Conservation (phyloP, 1,140 invertebrate species). For the Babylonia areolata region DNA sequence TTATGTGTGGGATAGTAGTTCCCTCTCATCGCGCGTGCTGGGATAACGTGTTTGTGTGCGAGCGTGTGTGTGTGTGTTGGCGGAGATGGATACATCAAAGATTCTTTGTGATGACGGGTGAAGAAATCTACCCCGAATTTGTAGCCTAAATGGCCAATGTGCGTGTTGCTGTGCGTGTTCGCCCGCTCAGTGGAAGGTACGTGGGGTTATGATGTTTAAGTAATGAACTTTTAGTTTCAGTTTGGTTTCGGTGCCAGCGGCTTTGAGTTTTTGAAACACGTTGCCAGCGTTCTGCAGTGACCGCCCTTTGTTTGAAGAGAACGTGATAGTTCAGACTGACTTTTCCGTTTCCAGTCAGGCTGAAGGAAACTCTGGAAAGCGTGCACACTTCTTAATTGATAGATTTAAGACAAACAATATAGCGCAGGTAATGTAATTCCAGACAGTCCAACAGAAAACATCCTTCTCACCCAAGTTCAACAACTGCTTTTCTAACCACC, state of each 20-base stretch:
- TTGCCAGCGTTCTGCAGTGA: neutral
- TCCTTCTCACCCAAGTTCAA: too few relatives aligned
- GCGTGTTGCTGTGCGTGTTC: slow-evolving; percentile 55
- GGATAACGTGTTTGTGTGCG: neutral
- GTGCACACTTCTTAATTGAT: too few relatives aligned
- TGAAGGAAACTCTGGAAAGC: too few relatives aligned
- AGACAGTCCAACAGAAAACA: too few relatives aligned
- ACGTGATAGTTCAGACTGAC: too few relatives aligned
- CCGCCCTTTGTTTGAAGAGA: neutral
- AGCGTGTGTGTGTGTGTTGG: neutral
- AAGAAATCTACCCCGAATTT: neutral
- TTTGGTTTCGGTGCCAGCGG: neutral
- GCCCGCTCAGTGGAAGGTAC: slow-evolving; percentile 55
- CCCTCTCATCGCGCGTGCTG: too few relatives aligned
- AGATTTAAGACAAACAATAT: too few relatives aligned
- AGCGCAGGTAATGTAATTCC: too few relatives aligned
- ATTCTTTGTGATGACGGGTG: slow-evolving; percentile 19
- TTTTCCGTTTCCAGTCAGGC: too few relatives aligned
- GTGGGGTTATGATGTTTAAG: neutral
- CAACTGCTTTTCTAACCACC: too few relatives aligned
- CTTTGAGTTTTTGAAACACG: neutral
- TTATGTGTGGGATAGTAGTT: neutral
- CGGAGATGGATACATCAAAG: slow-evolving; percentile 1
- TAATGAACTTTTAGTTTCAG: too few relatives aligned
- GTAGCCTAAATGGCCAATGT: slow-evolving; percentile 55